Evolutionary conservation across 2,888 invertebrate genomes (phyloP).

Genomic region (Papilio protenor): DNA sequence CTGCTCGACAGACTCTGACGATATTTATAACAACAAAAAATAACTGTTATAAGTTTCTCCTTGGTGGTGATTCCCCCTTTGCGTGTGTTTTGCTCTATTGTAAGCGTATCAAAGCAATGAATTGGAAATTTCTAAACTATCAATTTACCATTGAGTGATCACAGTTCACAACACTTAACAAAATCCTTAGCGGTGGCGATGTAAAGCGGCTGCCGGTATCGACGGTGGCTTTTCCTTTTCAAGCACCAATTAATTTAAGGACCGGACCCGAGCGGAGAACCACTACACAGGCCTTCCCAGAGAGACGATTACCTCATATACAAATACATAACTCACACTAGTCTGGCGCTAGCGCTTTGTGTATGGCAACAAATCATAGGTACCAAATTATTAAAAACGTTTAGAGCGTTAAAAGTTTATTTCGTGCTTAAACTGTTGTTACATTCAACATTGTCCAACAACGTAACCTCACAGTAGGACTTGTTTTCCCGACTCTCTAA

Average conservation of each 20-base stretch:
- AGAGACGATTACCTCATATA: background rate
- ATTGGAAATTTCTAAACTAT: background rate
- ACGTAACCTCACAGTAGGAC: too few species aligned
- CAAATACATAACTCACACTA: background rate
- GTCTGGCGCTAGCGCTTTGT: background rate
- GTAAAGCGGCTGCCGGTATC: background rate
- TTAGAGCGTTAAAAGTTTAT: too few species aligned
- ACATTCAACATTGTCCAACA: too few species aligned
- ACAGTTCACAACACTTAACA: background rate
- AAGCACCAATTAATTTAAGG: background rate
- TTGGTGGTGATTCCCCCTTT: background rate
- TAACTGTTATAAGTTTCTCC: background rate
- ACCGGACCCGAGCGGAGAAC: background rate
- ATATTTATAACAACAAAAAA: background rate
- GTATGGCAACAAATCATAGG: background rate
- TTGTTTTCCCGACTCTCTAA: too few species aligned
- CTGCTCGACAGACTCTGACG: background rate
- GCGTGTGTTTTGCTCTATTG: background rate
- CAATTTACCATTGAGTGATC: background rate
- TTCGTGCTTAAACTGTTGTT: too few species aligned
- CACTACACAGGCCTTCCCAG: background rate
- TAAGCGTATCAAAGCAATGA: background rate
- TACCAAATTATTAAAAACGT: background rate
- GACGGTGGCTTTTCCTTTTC: constrained; percentile 1
- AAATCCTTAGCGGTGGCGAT: background rate